phyloP scores from a whole-genome alignment of 2,888 invertebrate genomes.

The Chydorus sphaericus region DNA sequence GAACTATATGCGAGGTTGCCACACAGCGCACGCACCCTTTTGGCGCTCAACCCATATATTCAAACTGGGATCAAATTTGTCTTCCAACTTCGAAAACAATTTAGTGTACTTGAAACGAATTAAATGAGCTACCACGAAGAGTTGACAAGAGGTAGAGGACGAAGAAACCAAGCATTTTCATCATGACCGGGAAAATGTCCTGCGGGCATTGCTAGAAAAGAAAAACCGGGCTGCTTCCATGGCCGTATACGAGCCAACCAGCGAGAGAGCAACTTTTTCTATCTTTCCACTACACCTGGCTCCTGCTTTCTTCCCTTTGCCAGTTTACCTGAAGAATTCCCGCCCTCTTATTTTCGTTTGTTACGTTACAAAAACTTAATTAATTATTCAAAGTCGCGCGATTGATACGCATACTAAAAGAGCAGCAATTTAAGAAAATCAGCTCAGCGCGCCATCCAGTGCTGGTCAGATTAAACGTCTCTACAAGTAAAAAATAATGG shows the following conservation, averaged over 20 bases:
- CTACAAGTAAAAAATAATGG: not conserved
- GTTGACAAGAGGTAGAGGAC: no score
- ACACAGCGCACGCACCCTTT: no score
- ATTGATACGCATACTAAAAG: not conserved
- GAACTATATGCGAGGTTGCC: no score
- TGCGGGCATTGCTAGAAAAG: not conserved
- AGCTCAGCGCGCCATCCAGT: constrained; percentile 6
- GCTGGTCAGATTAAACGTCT: constrained; percentile 7
- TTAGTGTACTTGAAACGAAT: not conserved
- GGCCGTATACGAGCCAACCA: not conserved
- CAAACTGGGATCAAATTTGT: not conserved
- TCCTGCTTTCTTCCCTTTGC: not conserved
- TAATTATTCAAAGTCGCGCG: not conserved
- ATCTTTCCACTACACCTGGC: not conserved
- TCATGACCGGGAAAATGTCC: not conserved
- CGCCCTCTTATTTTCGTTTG: no score
- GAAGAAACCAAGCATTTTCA: no score
- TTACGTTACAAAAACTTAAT: no score
- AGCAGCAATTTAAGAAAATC: not conserved
- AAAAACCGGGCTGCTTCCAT: not conserved
- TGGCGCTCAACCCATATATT: no score
- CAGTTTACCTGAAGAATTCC: no score
- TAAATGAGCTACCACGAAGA: no score
- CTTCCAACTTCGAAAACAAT: not conserved
- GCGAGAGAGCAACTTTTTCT: not conserved